Conservation (phyloP, 2,113 vertebrate species). For the Pomatostomus ruficeps region DNA sequence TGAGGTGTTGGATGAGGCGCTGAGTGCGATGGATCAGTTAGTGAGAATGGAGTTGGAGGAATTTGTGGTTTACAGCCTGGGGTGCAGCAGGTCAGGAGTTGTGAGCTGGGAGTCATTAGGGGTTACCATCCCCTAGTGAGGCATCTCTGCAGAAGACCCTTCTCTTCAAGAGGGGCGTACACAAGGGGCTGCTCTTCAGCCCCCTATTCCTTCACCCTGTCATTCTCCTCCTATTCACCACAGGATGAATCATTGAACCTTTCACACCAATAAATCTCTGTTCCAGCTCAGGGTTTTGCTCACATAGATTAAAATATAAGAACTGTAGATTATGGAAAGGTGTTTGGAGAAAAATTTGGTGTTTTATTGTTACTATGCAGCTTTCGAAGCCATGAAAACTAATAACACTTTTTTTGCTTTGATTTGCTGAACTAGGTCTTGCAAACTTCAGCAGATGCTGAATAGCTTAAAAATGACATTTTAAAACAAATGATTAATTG, state of each 20-base stretch:
- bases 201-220: not conserved
- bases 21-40: fast-evolving
- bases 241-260: not conserved
- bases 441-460: not conserved
- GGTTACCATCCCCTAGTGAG: fast-evolving
- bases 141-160: not conserved
- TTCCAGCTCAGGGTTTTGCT: not conserved
- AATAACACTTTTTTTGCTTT: not conserved
- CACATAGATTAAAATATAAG: not conserved
- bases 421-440: not conserved
- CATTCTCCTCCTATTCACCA: not conserved
- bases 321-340: not conserved
- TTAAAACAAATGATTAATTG: not conserved
- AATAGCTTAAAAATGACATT: not conserved
- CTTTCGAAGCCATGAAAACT: not conserved
- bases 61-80: too few species aligned
- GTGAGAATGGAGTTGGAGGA: not conserved
- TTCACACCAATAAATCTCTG: not conserved
- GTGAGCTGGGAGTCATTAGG: not conserved
- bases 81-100: not conserved
- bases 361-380: not conserved
- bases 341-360: not conserved
- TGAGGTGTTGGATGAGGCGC: not conserved
- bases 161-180: not conserved
- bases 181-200: not conserved